Evolutionary conservation across 2,113 vertebrate genomes (phyloP), one percentile per base, ranked within the genome.

Genomic region (Alethe castanea): DNA sequence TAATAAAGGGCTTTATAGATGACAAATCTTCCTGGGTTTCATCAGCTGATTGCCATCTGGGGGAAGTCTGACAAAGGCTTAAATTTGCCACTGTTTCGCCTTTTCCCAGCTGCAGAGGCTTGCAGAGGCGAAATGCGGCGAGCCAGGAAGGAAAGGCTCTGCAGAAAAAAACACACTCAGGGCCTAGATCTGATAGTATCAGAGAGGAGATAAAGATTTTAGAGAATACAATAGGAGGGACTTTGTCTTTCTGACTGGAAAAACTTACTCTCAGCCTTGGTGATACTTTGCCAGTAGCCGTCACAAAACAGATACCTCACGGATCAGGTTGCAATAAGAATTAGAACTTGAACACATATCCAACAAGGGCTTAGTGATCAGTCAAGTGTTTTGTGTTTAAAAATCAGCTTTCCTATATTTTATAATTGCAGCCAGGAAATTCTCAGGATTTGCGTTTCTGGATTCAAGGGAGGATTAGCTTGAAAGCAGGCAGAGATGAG

Each of bases 21-120:
- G 78, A 91, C 48, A 64, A 87, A 92, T 88, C 84, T 73, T 61
- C 86, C 84, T 81, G 7, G 13, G 59, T 71, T 88, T 83, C 56
- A 83, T 71, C 95, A 95, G 93, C 92, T 96, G 88, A 90, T 94
- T 95, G 91, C 96, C 93, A 95, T 70, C 88, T 94, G 95, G 88
- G 94, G 71, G 81, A 96, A 82, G 48, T 7, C 86, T 94, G 88
- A 97, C 88, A 96, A 97, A 95, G 78, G 88, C 95, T 94, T 95
- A 96, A 90, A 95, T 96, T 94, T 70, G 81, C 90, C 89, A 61
- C 94, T 65, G 83, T 86, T 86, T 79, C 85, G 80, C 62, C 28
- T 86, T 40, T 84, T 69, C 35, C 85, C 77, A 96, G 95, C 92
- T 94, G 95, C 33, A 73, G 19, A 29, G 33, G 56, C 65, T 91